Evolutionary conservation across 2,113 vertebrate species (phyloP).

Genomic region (Halcyon senegalensis): DNA sequence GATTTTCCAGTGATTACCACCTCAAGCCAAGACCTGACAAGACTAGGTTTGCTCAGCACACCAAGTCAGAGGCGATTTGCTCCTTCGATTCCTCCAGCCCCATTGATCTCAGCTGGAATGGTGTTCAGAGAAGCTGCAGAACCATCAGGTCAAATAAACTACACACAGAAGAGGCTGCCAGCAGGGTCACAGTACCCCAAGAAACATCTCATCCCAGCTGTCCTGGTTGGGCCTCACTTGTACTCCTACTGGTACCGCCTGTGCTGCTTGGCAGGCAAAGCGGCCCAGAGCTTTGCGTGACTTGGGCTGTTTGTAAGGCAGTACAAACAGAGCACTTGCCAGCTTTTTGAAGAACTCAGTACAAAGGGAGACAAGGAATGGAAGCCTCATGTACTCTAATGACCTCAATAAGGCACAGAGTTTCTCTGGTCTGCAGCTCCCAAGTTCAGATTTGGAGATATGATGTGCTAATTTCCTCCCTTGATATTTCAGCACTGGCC

Average conservation of each 20-base stretch:
- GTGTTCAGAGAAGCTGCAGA: conserved; percentile 7
- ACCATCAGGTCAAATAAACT: background rate
- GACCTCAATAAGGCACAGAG: background rate
- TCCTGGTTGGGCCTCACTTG: background rate
- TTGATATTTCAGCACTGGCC: background rate
- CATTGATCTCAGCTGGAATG: background rate
- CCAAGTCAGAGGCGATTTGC: background rate
- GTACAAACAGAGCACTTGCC: background rate
- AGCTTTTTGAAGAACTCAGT: background rate
- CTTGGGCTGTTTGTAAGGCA: background rate
- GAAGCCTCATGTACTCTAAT: background rate
- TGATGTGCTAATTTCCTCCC: background rate
- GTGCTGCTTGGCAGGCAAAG: background rate
- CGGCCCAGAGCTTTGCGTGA: background rate
- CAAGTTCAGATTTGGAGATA: background rate
- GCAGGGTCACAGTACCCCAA: background rate
- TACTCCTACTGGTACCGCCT: background rate
- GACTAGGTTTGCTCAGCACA: background rate
- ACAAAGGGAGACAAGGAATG: conserved; percentile 11
- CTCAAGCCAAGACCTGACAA: background rate
- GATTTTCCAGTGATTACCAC: background rate
- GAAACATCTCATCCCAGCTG: background rate
- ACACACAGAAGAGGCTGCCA: background rate
- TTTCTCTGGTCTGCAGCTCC: background rate
- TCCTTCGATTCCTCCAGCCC: background rate